These are phyloP conservation scores for Penaeus indicus DNA, from an alignment of 1,140 invertebrate species.

Conservation along the genomic window DNA sequence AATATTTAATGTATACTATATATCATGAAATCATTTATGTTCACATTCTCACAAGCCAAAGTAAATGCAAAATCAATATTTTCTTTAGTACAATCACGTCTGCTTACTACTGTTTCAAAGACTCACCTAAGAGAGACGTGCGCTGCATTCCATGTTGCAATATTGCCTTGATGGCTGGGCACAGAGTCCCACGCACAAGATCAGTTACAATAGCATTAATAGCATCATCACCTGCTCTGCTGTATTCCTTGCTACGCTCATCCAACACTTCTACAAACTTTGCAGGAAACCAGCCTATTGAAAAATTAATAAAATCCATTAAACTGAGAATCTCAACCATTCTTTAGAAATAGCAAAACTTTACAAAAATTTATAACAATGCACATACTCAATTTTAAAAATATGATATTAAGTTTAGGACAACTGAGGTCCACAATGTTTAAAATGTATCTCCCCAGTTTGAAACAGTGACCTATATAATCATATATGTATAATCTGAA, in stretches of 20 bases:
- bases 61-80: no score
- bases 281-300: slow-evolving; percentile 96
- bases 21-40: not conserved
- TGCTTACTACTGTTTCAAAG: no score
- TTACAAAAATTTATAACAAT: no score
- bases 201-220: slow-evolving; percentile 97
- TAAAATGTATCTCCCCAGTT: no score
- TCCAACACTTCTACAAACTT: slow-evolving; percentile 97
- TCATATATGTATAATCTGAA: no score
- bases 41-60: no score
- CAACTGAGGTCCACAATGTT: no score
- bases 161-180: slow-evolving; percentile 93
- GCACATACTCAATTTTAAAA: no score
- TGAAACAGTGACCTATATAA: no score
- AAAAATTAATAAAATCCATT: not conserved
- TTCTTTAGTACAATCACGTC: no score
- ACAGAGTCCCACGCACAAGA: slow-evolving; percentile 93
- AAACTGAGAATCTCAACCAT: not conserved
- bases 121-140: slow-evolving; percentile 55
- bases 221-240: slow-evolving; percentile 95
- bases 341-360: no score
- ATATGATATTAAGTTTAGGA: no score
- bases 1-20: not conserved
- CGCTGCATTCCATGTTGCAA: slow-evolving; percentile 93
- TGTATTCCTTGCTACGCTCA: slow-evolving; percentile 97